Conservation (phyloP, 2,888 invertebrate species). For the Agrypnus murinus region DNA sequence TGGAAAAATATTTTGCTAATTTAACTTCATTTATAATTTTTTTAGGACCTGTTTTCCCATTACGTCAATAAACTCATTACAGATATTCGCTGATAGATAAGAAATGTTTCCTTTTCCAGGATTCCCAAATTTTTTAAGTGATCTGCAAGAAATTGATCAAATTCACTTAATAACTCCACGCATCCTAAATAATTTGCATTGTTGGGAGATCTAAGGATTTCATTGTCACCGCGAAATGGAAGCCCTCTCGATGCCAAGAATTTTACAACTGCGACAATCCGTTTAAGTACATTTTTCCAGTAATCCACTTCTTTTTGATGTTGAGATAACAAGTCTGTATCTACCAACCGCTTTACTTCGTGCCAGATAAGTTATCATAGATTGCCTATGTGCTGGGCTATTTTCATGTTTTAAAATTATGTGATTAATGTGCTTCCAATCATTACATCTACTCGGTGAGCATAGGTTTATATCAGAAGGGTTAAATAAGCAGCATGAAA, state of each 20-base stretch:
- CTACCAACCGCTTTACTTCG: conserved; percentile 48
- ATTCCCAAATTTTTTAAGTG: conserved; percentile 57
- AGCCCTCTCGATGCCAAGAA: conserved; percentile 56
- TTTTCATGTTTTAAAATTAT: conserved; percentile 50
- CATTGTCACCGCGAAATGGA: conserved; percentile 57
- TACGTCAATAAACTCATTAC: conserved; percentile 62
- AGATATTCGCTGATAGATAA: conserved; percentile 59
- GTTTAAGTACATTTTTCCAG: conserved; percentile 57
- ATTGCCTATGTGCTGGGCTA: conserved; percentile 50
- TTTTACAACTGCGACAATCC: conserved; percentile 57
- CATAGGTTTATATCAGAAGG: conserved; percentile 40
- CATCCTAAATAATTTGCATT: conserved; percentile 60
- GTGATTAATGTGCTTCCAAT: conserved; percentile 52
- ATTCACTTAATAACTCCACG: no score
- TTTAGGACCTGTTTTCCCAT: conserved; percentile 59
- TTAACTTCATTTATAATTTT: conserved; percentile 60
- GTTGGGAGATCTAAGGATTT: conserved; percentile 54
- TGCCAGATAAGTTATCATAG: conserved; percentile 50
- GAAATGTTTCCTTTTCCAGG: conserved; percentile 57
- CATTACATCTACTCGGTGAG: conserved; percentile 48
- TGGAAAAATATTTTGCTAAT: conserved; percentile 54
- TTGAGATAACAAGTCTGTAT: no score
- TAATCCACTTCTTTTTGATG: conserved; percentile 48
- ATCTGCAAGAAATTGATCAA: conserved; percentile 50
- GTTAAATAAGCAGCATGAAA: conserved; percentile 52